These are phyloP conservation scores for Triplophysa dalaica DNA, from an alignment of 2,113 vertebrate species.

Conservation along the genomic window DNA sequence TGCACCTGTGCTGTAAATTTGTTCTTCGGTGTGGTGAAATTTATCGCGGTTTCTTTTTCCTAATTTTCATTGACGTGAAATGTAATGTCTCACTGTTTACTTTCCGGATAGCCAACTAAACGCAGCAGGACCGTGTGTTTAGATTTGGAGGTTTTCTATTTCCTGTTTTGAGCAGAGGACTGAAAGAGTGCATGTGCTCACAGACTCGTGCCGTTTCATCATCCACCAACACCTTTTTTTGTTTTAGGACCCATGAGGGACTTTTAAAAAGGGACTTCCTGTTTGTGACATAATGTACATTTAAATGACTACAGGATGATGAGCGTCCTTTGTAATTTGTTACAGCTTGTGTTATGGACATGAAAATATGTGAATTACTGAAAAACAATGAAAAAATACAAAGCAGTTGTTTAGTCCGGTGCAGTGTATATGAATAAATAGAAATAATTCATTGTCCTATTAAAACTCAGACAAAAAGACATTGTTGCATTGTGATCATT, in stretches of 20 bases:
- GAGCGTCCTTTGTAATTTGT: constrained; percentile 59
- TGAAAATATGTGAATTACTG: constrained; percentile 57
- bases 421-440: constrained; percentile 67
- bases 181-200: constrained; percentile 79
- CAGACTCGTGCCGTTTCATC: constrained; percentile 64
- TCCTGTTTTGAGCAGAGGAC: constrained; percentile 62
- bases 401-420: constrained; percentile 66
- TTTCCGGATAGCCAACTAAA: constrained; percentile 67
- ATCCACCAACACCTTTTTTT: neutral
- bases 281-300: constrained; percentile 57
- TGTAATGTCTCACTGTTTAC: constrained; percentile 75
- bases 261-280: constrained; percentile 46
- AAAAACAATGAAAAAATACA: constrained; percentile 55
- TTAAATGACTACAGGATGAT: constrained; percentile 43
- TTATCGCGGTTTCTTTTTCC: constrained; percentile 75
- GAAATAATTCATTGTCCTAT: constrained; percentile 66
- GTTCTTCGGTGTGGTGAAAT: constrained; percentile 86
- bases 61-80: constrained; percentile 74
- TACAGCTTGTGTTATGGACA: constrained; percentile 69
- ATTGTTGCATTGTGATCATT: constrained; percentile 26
- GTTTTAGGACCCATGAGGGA: constrained; percentile 34
- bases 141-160: constrained; percentile 30
- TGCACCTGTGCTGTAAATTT: constrained; percentile 87
- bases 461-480: constrained; percentile 55
- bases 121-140: constrained; percentile 26